Evolutionary conservation across 2,888 invertebrate species (phyloP), one percentile per base, ranked within the genome.

Genomic region (Harpalus rufipes): DNA sequence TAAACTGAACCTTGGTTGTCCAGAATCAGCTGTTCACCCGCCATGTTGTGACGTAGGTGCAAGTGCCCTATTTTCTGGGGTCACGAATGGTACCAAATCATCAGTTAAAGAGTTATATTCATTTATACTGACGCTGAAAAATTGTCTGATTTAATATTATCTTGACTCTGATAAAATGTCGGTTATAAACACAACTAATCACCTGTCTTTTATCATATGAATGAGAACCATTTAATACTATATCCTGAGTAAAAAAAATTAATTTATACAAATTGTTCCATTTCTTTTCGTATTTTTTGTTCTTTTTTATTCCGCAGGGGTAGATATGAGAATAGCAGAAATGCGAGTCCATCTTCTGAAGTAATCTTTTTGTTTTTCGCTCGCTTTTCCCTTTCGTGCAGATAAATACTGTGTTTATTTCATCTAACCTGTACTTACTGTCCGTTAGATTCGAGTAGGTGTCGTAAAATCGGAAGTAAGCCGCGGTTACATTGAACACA

Each of bases 371-470:
- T 51, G 44, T 51, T 51, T 51, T 51, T 51, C 44, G 32, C 32
- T 21, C 65, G 3, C 51, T 41, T 18, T 51, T 68, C 68, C n/a
- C 18, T 74, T 74, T 74, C 74, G 74, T 74, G 74, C 51, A 51
- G 51, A 74, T 74, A 74, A 74, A 74, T 74, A 74, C 74, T 51
- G 21, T 74, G 51, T 74, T 74, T 74, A 74, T 21, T 10, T 16
- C 44, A 51, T 51, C 44, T 21, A 74, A 51, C 51, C 44, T 51
- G 74, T 51, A 74, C 51, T 74, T 74, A 74, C 44, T 44, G 74
- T 12, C 74, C 44, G 72, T 18, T 51, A 18, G 44, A 51, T 51
- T 51, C 51, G 12, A 18, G 68, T 32, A 32, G 39, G 68, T 68
- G 68, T 68, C 68, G 41, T 68, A 68, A 41, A 68, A 68, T 68